A percentile compares a stretch with the other conserved stretches of the same genome.
phyloP scores from a whole-genome alignment of 2,888 invertebrate genomes.

The Cerceris ruficornis region DNA sequence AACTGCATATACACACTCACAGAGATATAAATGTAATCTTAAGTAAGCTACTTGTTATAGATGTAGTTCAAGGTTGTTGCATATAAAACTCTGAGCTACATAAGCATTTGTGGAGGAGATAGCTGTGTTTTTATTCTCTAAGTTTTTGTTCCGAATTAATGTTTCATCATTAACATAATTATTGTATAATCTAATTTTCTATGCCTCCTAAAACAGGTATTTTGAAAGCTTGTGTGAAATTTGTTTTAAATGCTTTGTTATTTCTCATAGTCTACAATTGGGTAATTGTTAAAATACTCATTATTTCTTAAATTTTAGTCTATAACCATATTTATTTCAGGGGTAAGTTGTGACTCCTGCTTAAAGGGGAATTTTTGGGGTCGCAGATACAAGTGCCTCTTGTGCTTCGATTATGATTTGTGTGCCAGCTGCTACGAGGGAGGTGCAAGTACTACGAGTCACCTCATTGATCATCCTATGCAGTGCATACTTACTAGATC shows the following conservation, averaged over 20 bases:
- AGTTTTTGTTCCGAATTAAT: not conserved
- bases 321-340: constrained; percentile 82
- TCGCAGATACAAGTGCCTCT: constrained; percentile 98
- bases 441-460: constrained; percentile 94
- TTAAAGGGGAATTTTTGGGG: constrained; percentile 98
- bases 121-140: constrained; percentile 14
- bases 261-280: not conserved
- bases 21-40: constrained; percentile 27
- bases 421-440: constrained; percentile 98
- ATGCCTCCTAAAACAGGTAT: too few species aligned
- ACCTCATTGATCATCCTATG: constrained; percentile 98
- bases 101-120: constrained; percentile 19
- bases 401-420: constrained; percentile 99
- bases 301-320: not conserved
- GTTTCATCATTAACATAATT: not conserved
- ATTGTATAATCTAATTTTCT: not conserved
- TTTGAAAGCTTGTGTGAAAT: not conserved
- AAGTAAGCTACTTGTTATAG: constrained; percentile 48
- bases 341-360: constrained; percentile 99
- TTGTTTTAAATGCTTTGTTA: not conserved
- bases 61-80: constrained; percentile 39
- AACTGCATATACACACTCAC: constrained; percentile 9
- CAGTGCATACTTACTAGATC: constrained; percentile 98
- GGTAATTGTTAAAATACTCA: not conserved
- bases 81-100: constrained; percentile 12